These are phyloP conservation scores for Acanthosepion esculentum DNA, from an alignment of 2,888 invertebrate genomes.

Conservation along the genomic window DNA sequence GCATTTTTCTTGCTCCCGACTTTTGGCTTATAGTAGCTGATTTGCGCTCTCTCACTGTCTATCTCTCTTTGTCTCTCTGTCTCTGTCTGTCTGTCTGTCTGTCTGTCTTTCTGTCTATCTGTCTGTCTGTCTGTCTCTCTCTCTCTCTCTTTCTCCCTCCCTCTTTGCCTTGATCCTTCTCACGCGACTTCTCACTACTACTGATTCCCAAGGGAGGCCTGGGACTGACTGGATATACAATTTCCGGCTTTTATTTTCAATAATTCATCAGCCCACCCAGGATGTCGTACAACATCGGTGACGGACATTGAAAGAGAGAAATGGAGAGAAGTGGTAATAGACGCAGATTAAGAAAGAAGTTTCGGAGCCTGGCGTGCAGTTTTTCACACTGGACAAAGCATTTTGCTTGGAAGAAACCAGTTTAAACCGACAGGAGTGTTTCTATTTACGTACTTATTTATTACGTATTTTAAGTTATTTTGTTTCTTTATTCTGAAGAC, in stretches of 20 bases:
- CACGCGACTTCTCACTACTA: neutral
- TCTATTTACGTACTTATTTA: neutral
- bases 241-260: slow-evolving; percentile 22
- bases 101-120: neutral
- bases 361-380: neutral
- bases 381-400: slow-evolving; percentile 6
- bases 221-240: slow-evolving; percentile 3
- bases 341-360: neutral
- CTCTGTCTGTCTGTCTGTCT: neutral
- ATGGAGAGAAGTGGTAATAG: neutral
- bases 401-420: neutral
- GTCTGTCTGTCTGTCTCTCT: neutral
- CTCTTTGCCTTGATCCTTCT: neutral
- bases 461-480: neutral
- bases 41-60: neutral
- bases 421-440: neutral
- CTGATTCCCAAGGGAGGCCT: neutral
- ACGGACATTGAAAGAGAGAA: neutral
- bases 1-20: neutral
- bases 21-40: neutral
- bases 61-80: neutral
- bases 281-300: neutral
- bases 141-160: neutral
- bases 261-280: slow-evolving; percentile 33
- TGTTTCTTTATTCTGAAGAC: no score